Evolutionary conservation across 2,888 invertebrate genomes (phyloP).

Genomic region (Agrypnus murinus): DNA sequence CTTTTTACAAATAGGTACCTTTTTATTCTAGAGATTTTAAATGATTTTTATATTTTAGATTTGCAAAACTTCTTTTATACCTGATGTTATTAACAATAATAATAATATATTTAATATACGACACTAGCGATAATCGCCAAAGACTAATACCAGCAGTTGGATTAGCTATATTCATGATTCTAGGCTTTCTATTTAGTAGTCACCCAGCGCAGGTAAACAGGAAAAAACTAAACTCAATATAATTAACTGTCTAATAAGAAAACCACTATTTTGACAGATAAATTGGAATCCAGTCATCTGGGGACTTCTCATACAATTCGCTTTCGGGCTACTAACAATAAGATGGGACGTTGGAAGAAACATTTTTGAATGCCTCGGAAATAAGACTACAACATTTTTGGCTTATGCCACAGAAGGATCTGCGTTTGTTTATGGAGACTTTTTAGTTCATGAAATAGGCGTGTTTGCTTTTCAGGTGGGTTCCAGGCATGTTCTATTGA

Average conservation of each 20-base stretch:
- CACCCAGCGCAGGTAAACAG: conserved; percentile 74
- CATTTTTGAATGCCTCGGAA: conserved; percentile 79
- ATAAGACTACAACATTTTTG: conserved; percentile 83
- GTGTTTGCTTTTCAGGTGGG: conserved; percentile 91
- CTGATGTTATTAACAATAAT: conserved; percentile 72
- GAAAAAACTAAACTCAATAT: too few species aligned
- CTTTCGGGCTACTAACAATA: conserved; percentile 89
- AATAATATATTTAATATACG: conserved; percentile 77
- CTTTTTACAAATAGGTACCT: too few species aligned
- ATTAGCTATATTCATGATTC: conserved; percentile 76
- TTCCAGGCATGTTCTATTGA: not conserved
- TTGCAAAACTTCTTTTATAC: conserved; percentile 70
- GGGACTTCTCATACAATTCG: conserved; percentile 89
- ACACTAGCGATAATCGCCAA: conserved; percentile 75
- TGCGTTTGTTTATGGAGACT: conserved; percentile 87
- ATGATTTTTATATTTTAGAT: conserved; percentile 68
- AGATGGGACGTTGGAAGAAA: conserved; percentile 86
- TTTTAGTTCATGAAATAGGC: conserved; percentile 74
- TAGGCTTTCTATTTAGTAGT: conserved; percentile 79
- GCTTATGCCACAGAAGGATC: conserved; percentile 87
- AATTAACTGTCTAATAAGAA: too few species aligned
- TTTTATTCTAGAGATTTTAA: conserved; percentile 58
- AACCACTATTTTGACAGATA: too few species aligned
- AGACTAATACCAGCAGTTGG: conserved; percentile 83
- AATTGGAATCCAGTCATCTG: conserved; percentile 87